phyloP scores from a whole-genome alignment of 2,888 invertebrate species.

The Amphipoea lucens region DNA sequence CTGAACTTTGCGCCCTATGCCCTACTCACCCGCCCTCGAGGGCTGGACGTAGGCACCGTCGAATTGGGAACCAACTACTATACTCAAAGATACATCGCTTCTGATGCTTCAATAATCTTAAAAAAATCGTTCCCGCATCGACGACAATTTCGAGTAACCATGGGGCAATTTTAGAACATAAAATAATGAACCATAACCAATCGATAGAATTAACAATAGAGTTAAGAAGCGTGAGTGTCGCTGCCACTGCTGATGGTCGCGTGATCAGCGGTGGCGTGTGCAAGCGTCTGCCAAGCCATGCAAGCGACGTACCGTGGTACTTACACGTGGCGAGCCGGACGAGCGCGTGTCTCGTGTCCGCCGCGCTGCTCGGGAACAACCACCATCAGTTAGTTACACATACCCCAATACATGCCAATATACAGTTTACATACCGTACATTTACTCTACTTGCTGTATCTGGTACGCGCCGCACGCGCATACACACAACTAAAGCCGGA shows the following conservation, averaged over 20 bases:
- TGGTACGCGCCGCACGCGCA: background rate
- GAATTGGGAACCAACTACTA: conserved; percentile 57
- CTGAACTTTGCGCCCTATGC: conserved; percentile 78
- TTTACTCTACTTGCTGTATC: conserved; percentile 6
- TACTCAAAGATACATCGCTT: conserved; percentile 1
- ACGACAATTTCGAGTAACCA: conserved; percentile 41
- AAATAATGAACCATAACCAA: conserved; percentile 58
- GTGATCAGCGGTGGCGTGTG: conserved; percentile 41
- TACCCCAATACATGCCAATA: conserved; percentile 54
- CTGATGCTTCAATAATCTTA: conserved; percentile 18
- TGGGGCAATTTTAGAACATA: conserved; percentile 39
- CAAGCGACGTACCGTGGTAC: conserved; percentile 87
- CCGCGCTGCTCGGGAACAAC: conserved; percentile 82
- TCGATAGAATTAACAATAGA: conserved; percentile 47
- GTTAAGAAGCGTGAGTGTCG: conserved; percentile 66
- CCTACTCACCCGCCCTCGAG: conserved; percentile 47
- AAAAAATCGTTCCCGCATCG: conserved; percentile 57
- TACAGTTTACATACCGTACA: conserved; percentile 16
- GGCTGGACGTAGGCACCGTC: conserved; percentile 32
- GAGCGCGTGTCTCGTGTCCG: conserved; percentile 96
- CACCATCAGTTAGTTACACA: conserved; percentile 77
- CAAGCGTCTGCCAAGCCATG: conserved; percentile 72
- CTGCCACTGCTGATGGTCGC: conserved; percentile 65
- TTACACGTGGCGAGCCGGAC: conserved; percentile 97
- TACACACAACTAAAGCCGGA: background rate